Evolutionary conservation across 2,113 vertebrate species (phyloP), one percentile per base, ranked within the genome.

Genomic region (Fulica atra): DNA sequence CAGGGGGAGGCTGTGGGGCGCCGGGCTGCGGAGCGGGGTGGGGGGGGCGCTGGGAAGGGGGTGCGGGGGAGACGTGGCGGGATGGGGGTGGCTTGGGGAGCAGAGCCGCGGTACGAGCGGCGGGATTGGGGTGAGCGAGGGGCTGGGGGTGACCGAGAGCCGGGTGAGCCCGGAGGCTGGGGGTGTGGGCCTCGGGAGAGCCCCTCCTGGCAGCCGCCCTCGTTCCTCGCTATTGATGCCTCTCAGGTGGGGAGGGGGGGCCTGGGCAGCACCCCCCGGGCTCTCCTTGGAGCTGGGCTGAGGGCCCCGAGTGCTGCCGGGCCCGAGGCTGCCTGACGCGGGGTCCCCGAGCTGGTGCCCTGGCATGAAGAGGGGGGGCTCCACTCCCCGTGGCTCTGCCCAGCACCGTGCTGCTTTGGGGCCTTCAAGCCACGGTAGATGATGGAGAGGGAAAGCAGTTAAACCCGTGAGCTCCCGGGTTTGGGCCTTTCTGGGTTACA

Each of bases 401-500:
- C 63, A 15, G 33, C 11, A 0, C 65, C 16, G 17, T 6, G 44
- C 51, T 83, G 72, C 64, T 73, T 38, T 35, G 44, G 24, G 15
- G 33, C 26, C 53, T 70, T 25, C 16, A 10, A 35, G 33, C 81
- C 64, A 31, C 9, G 35, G 24, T 24, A 11, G 25, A 16, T 46
- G 25, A 24, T 3, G 26, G 23, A 11, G 40, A 46, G 20, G 25
- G 44, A 46, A 42, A 40, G 6, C 1, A n/a, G 5, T 16, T 5
- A 25, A 53, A 7, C 5, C 17, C 3, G 0, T 7, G 0, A 40
- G 1, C 13, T 23, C 4, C 4, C 4, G 46, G 1, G 19, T 66
- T 53, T 4, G 1, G 65, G 28, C 11, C 14, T 7, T 53, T 29
- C 6, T 4, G 5, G 42, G 11, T 28, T 51, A 29, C 5, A 40